Base-by-base conservation (phyloP, 1,140 invertebrate genomes). In the Ooceraea biroi region DNA sequence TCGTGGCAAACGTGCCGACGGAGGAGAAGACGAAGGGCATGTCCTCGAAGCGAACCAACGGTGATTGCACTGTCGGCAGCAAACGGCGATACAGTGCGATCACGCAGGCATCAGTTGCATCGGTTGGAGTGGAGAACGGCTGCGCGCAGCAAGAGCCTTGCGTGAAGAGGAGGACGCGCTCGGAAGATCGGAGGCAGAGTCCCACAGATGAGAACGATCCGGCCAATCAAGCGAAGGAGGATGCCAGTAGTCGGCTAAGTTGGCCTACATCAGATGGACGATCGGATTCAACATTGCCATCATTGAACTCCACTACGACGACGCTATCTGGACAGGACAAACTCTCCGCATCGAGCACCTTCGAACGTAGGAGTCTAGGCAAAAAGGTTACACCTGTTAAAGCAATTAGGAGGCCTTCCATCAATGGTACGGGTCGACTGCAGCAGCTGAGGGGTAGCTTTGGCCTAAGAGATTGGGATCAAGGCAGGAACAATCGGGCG, bases 371-470 rank as follows among this genome's bases (percentile, higher is more conserved):
- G 52, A 94, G 91, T 50, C 82, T 94, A 1, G 94, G 92, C 17
- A 94, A 94, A 65, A 94, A 94, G 48, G 93, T 91, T 0, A 93
- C 93, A 3, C 91, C 92, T 0, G 88, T 92, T 3, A 94, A 94
- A 69, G 89, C 91, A 0, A 91, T 94, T 5, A 89, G 93, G 8
- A 91, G 94, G 66, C 83, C 91, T 0, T 94, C 93, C 0, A 87
- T 94, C 0, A 94, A 93, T 82, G 89, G 92, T n/a, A 87, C 91
- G 0, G 91, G 76, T 66, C 90, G 84, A 73, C 63, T 89, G 8
- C 90, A 92, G 50, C 88, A 93, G 19, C 73, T 93, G 41, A 86
- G 92, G 58, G 91, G 90, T 25, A 93, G 87, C 68, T 92, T 94
- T 17, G 88, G 91, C 22, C 60, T 92, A 2, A 90, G 91, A 17